Conservation (phyloP, 2,888 invertebrate species). For the Eupithecia vulgata region DNA sequence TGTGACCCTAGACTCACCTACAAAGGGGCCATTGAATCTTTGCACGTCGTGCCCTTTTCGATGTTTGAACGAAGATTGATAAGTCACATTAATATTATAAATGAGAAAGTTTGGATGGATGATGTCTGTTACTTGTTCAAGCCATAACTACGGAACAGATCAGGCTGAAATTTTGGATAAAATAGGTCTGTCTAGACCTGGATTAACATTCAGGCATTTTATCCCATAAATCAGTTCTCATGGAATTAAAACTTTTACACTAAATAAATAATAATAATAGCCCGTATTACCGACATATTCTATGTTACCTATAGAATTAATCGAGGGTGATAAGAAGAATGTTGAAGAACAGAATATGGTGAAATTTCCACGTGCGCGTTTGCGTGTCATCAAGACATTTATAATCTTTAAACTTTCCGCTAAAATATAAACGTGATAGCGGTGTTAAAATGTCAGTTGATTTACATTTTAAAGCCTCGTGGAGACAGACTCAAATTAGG, state of each 20-base stretch:
- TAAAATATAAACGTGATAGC: not conserved
- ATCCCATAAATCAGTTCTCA: too few relatives aligned
- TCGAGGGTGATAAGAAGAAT: too few relatives aligned
- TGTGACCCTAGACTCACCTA: conserved; percentile 7
- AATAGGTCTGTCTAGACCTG: too few relatives aligned
- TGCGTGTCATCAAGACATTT: not conserved
- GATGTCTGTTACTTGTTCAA: too few relatives aligned
- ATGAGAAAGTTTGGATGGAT: too few relatives aligned
- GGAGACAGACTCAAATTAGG: not conserved
- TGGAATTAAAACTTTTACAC: too few relatives aligned
- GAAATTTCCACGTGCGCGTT: not conserved
- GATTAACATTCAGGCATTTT: too few relatives aligned
- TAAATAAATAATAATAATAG: too few relatives aligned
- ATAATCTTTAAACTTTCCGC: not conserved
- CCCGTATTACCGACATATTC: not conserved
- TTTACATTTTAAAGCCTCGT: not conserved
- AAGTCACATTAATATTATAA: not conserved
- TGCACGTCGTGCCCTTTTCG: not conserved
- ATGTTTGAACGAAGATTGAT: not conserved
- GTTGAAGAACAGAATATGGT: too few relatives aligned
- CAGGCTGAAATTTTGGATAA: too few relatives aligned
- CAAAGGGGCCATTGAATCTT: conserved; percentile 4
- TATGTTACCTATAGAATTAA: not conserved
- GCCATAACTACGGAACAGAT: too few relatives aligned
- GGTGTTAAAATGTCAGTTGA: too few relatives aligned